Percentiles rank a stretch among this genome's conserved stretches.
phyloP scores from a whole-genome alignment of 2,797 vertebrate genomes.

The Echeneis naucrates region DNA sequence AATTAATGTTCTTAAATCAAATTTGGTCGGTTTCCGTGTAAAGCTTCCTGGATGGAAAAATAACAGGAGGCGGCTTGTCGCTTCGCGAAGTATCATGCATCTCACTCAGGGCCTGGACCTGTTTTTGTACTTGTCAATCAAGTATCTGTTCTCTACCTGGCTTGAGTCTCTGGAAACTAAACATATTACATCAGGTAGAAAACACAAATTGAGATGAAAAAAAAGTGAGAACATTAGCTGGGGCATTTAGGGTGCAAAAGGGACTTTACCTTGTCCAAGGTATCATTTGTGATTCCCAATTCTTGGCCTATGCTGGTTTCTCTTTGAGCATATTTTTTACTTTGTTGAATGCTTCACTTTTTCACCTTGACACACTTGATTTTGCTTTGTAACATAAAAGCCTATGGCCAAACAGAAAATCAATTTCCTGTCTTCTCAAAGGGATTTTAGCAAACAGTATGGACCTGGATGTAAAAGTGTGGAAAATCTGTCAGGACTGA shows the following conservation, averaged over 20 bases:
- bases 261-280: conserved; percentile 17
- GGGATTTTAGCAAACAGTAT: background rate
- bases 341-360: too few relatives aligned
- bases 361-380: too few relatives aligned
- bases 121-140: conserved; percentile 51
- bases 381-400: background rate
- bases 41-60: conserved; percentile 71
- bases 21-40: conserved; percentile 63
- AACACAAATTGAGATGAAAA: conserved; percentile 36
- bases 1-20: conserved; percentile 76
- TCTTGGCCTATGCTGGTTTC: too few relatives aligned
- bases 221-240: conserved; percentile 19
- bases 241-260: conserved; percentile 14
- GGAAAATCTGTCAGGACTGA: background rate
- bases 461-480: background rate
- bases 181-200: background rate
- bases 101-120: conserved; percentile 31
- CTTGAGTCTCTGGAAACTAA: conserved; percentile 21
- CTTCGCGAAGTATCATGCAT: conserved; percentile 51
- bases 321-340: too few relatives aligned
- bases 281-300: too few relatives aligned
- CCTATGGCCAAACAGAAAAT: background rate
- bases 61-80: conserved; percentile 62
- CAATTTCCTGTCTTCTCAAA: background rate
- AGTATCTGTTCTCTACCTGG: conserved; percentile 46